Conservation (phyloP, 2,797 vertebrate species). For the Euphonia xanthogaster region DNA sequence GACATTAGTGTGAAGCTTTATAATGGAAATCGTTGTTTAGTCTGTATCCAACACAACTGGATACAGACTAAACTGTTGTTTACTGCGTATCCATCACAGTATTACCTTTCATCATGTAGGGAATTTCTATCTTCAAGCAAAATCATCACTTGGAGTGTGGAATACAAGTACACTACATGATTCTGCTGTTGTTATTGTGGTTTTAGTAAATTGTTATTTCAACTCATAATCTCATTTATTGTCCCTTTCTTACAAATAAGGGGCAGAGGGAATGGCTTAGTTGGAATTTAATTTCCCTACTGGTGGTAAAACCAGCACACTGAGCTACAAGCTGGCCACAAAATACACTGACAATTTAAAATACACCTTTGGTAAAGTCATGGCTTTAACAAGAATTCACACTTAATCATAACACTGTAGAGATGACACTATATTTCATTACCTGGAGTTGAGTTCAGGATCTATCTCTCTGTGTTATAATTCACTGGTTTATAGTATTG, state of each 20-base stretch:
- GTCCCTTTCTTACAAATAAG: background rate
- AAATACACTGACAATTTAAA: background rate
- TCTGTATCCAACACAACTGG: background rate
- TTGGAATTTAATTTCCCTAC: background rate
- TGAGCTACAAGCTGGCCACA: background rate
- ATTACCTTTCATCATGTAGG: background rate
- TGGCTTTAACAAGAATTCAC: background rate
- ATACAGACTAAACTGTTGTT: background rate
- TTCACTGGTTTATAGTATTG: background rate
- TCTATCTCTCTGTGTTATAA: background rate
- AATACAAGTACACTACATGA: background rate
- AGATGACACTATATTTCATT: background rate
- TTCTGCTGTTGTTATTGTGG: background rate
- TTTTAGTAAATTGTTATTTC: background rate
- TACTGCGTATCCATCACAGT: background rate
- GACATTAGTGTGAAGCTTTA: background rate
- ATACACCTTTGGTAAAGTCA: background rate
- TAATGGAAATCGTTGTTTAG: background rate
- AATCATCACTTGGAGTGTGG: background rate
- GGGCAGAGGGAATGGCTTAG: background rate
- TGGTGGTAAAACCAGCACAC: background rate
- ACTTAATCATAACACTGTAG: background rate
- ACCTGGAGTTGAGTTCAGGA: background rate
- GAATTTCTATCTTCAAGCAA: background rate
- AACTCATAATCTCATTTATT: background rate